Evolutionary conservation across 2,888 invertebrate species (phyloP).

Genomic region (Acronicta alni): DNA sequence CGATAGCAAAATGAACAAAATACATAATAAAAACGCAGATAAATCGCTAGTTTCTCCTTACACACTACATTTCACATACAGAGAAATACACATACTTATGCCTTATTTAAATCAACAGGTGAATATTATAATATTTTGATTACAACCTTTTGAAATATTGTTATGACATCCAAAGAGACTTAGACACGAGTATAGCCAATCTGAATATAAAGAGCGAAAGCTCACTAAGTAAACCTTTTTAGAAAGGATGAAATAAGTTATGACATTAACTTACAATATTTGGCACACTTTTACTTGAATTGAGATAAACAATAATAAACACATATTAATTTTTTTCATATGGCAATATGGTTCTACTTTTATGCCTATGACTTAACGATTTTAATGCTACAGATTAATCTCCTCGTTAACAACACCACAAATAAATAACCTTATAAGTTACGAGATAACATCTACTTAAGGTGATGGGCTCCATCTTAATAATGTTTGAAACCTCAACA

Average conservation of each 20-base stretch:
- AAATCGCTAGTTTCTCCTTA: neutral
- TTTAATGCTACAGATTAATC: neutral
- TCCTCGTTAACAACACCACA: neutral
- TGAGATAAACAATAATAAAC: slow-evolving; percentile 4
- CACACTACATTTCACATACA: slow-evolving; percentile 1
- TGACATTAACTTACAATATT: slow-evolving; percentile 22
- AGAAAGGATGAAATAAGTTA: slow-evolving; percentile 13
- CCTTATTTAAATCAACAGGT: neutral
- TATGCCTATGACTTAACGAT: slow-evolving; percentile 18
- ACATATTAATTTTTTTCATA: slow-evolving; percentile 8
- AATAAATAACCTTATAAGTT: neutral
- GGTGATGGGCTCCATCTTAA: too few species aligned
- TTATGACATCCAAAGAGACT: neutral
- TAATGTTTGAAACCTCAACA: too few species aligned
- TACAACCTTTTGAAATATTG: slow-evolving; percentile 11
- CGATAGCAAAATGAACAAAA: too few species aligned
- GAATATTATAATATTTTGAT: neutral
- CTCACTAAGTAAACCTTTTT: slow-evolving; percentile 7
- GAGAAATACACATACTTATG: neutral
- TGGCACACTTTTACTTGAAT: slow-evolving; percentile 29
- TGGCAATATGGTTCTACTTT: slow-evolving; percentile 10
- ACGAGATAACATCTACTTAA: neutral
- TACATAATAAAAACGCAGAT: too few species aligned
- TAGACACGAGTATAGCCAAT: neutral
- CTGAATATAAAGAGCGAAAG: slow-evolving; percentile 21